phyloP scores from a whole-genome alignment of 2,113 vertebrate species.

The Trogon surrucura region DNA sequence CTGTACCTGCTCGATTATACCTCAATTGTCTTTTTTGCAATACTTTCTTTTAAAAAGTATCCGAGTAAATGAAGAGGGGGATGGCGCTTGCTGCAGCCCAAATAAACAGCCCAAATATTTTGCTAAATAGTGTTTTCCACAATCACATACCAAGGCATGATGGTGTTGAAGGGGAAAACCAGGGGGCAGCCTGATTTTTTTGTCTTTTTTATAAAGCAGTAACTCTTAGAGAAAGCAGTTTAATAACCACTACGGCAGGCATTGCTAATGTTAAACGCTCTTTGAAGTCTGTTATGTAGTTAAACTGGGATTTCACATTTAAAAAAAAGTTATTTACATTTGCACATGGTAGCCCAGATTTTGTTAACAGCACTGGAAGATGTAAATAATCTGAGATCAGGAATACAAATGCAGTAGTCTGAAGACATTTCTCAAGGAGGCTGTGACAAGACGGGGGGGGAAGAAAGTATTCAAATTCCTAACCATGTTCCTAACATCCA shows the following conservation, averaged over 20 bases:
- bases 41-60: neutral
- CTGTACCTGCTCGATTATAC: neutral
- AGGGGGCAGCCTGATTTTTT: no score
- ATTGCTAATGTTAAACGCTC: conserved; percentile 11
- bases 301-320: conserved; percentile 52
- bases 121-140: no score
- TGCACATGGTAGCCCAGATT: conserved; percentile 38
- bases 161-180: no score
- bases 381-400: conserved; percentile 46
- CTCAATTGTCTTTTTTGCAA: neutral
- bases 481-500: neutral
- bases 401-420: conserved; percentile 17
- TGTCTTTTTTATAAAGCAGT: neutral
- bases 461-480: neutral
- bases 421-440: conserved; percentile 50
- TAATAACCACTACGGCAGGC: conserved; percentile 5
- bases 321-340: conserved; percentile 46
- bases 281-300: conserved; percentile 51
- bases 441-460: neutral
- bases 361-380: conserved; percentile 33
- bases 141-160: no score
- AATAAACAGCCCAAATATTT: neutral
- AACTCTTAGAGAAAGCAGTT: conserved; percentile 1
- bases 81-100: neutral
- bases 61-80: neutral